Evolutionary conservation across 2,113 vertebrate genomes (phyloP), one percentile per base, ranked within the genome.

Genomic region (Atractosteus spatula): DNA sequence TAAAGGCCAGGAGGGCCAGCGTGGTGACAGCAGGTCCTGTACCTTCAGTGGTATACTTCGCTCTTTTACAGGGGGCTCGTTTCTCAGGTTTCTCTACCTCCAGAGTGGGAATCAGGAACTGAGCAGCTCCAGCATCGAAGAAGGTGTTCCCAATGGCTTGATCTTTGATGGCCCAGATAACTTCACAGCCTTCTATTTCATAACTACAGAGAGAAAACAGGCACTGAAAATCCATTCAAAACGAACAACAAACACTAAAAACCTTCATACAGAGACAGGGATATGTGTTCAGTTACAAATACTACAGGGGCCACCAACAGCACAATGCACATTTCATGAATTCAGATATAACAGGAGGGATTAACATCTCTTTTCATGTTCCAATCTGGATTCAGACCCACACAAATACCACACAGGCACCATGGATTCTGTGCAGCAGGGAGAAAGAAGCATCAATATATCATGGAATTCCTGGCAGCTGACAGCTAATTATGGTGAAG

Each of bases 111-210:
- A 95, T 91, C 12, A 99, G 90, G 81, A 99, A 99, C 74, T 97
- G 93, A 29, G 97, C 96, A 0, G 97, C 97, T 72, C 97, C 97
- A 0, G 93, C 92, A 51, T 99, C 97, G 55, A 99, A 98, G 82
- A 98, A 99, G 2, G 95, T 94, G 79, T 97, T 99, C 51, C 97
- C 97, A 72, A 99, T 97, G 68, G 95, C 94, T 84, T 94, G 94
- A 84, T 99, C 96, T 87, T 97, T 99, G 77, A 99, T 91, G 3
- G 92, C 97, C 97, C 97, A 99, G 80, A 99, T 89, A 16, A 99
- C 94, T 84, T 99, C 94, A 51, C 96, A 98, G 71, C 94, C 94
- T 83, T 94, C 88, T 59, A 99, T 88, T 86, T 98, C 95, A 79
- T 96, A 94, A 66, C 92, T 93, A 41, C 3, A 75, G 11, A 65